A percentile compares a stretch with the other conserved stretches of the same genome.
These are phyloP conservation scores for Psittacus erithacus DNA, from an alignment of 2,113 vertebrate genomes.

Conservation along the genomic window DNA sequence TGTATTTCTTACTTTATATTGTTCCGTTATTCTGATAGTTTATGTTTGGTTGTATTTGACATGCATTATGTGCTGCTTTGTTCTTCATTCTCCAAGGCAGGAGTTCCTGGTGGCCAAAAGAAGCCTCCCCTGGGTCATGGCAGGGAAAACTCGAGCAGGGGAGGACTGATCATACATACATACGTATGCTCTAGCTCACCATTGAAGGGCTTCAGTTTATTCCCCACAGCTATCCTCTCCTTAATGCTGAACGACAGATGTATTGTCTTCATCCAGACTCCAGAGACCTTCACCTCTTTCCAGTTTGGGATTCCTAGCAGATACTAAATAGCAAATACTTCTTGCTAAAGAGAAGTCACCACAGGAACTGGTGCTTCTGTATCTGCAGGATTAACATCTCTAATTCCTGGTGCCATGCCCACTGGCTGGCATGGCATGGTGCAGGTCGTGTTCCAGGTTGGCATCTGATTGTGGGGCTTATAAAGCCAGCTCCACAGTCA, in stretches of 20 bases:
- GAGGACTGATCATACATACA: background rate
- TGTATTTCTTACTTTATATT: background rate
- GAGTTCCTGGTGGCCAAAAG: background rate
- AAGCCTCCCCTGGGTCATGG: background rate
- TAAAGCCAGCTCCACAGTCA: background rate
- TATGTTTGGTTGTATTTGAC: background rate
- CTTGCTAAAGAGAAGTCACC: background rate
- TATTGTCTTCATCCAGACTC: background rate
- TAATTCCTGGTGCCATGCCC: background rate
- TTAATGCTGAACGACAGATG: background rate
- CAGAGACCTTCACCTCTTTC: background rate
- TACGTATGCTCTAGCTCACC: background rate
- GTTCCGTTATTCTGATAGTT: background rate
- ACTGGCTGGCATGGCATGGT: background rate
- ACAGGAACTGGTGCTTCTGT: background rate
- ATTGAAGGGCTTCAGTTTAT: background rate
- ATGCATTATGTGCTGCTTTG: background rate
- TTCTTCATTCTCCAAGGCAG: background rate
- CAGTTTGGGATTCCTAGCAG: background rate
- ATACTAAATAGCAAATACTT: background rate
- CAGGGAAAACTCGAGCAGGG: background rate
- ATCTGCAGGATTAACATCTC: background rate
- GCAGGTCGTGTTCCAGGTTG: background rate
- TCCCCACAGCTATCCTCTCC: background rate
- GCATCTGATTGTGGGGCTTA: background rate